Evolutionary conservation across 2,888 invertebrate species (phyloP).

Genomic region (Dione juno): DNA sequence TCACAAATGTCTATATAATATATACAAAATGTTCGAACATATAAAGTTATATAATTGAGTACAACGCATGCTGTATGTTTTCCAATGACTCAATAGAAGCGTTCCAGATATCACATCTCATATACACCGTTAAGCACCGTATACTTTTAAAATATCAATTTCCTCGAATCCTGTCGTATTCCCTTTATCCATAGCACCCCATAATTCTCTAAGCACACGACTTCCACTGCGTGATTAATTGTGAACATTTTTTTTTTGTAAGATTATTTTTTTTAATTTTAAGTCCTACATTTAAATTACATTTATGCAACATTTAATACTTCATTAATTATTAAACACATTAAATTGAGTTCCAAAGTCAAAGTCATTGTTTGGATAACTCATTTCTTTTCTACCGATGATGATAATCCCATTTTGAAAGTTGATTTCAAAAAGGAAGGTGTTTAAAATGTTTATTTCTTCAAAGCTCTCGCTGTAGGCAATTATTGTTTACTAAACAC

Average conservation of each 20-base stretch:
- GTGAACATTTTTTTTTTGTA: background rate
- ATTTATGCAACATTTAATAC: constrained; percentile 6
- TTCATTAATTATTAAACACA: background rate
- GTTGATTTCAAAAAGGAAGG: too few species aligned
- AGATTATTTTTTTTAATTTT: background rate
- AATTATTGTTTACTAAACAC: too few species aligned
- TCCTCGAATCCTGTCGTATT: constrained; percentile 9
- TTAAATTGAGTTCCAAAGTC: background rate
- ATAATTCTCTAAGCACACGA: constrained; percentile 10
- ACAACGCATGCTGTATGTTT: background rate
- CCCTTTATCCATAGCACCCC: constrained; percentile 45
- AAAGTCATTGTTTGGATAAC: too few species aligned
- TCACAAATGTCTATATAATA: background rate
- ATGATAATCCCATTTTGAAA: too few species aligned
- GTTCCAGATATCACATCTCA: constrained; percentile 61
- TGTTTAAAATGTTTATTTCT: too few species aligned
- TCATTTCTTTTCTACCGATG: too few species aligned
- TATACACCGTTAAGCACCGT: constrained; percentile 59
- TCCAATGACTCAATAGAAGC: constrained; percentile 44
- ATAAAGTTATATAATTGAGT: constrained; percentile 5
- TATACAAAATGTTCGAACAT: background rate
- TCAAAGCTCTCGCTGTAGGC: too few species aligned
- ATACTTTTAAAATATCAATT: constrained; percentile 43
- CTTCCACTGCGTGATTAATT: background rate
- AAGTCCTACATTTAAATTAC: background rate